Percentiles rank a stretch among this genome's conserved stretches.
These are phyloP conservation scores for Mamestra brassicae DNA, from an alignment of 2,888 invertebrate genomes.

Conservation along the genomic window DNA sequence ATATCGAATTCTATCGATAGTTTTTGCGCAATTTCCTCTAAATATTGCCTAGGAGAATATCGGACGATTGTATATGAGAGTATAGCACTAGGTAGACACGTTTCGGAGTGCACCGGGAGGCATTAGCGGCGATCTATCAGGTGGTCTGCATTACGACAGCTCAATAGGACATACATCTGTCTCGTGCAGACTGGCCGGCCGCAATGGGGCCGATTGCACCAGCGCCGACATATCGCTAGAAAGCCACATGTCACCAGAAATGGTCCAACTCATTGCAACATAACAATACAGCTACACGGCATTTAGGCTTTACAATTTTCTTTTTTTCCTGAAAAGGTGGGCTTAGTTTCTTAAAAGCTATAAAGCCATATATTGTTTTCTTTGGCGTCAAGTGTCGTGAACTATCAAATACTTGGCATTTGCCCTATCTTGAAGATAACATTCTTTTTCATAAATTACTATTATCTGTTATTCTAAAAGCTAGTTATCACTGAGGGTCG, in stretches of 20 bases:
- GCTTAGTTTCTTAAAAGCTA: not conserved
- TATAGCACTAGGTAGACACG: conserved; percentile 26
- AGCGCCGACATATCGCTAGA: conserved; percentile 57
- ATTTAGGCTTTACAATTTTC: conserved; percentile 5
- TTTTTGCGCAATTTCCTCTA: not conserved
- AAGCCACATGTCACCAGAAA: conserved; percentile 52
- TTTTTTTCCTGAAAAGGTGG: not conserved
- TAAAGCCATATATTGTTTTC: not conserved
- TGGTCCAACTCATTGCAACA: conserved; percentile 33
- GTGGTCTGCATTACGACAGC: conserved; percentile 78
- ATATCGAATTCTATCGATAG: not conserved
- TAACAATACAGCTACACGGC: conserved; percentile 15
- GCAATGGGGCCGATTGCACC: conserved; percentile 74
- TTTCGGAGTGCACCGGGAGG: conserved; percentile 68
- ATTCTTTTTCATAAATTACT: conserved; percentile 15
- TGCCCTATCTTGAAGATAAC: conserved; percentile 18
- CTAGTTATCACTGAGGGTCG: conserved; percentile 34
- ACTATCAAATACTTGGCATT: conserved; percentile 9
- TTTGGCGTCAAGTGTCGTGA: not conserved
- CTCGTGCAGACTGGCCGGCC: conserved; percentile 68
- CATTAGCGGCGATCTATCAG: conserved; percentile 76
- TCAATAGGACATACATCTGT: conserved; percentile 82
- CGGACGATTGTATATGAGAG: conserved; percentile 3
- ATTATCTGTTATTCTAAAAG: conserved; percentile 23
- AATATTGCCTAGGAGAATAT: not conserved